Evolutionary conservation across 2,113 vertebrate species (phyloP).

Genomic region (Hyperopisus bebe): DNA sequence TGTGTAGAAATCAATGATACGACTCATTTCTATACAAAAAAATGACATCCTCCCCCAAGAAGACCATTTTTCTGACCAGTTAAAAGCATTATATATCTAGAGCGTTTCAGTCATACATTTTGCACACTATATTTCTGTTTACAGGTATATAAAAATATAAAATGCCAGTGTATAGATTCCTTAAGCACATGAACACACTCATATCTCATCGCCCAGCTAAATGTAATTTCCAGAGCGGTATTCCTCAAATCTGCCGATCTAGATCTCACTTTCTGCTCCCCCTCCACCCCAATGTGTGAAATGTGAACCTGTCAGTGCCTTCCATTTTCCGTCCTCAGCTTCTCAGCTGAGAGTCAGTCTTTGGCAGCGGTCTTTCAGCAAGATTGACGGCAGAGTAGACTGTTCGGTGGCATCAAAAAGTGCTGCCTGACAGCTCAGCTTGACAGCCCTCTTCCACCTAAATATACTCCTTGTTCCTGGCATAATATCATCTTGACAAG

Average conservation of each 20-base stretch:
- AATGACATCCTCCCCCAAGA: not conserved
- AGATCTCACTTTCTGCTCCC: conserved; percentile 12
- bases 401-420: conserved; percentile 56
- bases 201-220: not conserved
- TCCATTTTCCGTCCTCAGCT: conserved; percentile 40
- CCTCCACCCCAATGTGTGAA: conserved; percentile 33
- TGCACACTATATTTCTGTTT: not conserved
- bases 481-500: conserved; percentile 56
- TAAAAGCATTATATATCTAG: not conserved
- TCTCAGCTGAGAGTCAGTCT: conserved; percentile 44
- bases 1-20: not conserved
- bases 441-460: conserved; percentile 58
- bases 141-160: not conserved
- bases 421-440: conserved; percentile 55
- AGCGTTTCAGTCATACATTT: not conserved
- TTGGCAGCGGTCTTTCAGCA: conserved; percentile 49
- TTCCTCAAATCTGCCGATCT: conserved; percentile 8
- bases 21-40: not conserved
- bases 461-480: conserved; percentile 56
- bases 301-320: conserved; percentile 40
- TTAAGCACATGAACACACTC: not conserved
- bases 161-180: not conserved
- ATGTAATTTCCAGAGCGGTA: conserved; percentile 17
- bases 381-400: conserved; percentile 55
- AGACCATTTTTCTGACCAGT: not conserved